Evolutionary conservation across 1,140 invertebrate species (phyloP).

Genomic region (Diachasmimorpha longicaudata): DNA sequence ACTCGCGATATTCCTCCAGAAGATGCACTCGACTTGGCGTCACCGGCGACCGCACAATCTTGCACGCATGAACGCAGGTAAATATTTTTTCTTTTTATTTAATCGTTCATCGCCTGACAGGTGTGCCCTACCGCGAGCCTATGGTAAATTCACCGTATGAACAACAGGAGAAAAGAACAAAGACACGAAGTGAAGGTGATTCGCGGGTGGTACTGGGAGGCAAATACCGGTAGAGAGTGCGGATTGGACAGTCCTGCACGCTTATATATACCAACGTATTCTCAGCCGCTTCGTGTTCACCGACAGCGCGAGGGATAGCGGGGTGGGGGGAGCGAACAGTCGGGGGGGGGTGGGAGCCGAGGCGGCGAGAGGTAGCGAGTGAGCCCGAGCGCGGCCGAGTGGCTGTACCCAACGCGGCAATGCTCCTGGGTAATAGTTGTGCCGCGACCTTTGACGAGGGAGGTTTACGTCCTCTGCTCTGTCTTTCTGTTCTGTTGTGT

Average conservation of each 20-base stretch:
- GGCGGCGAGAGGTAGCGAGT: conserved; percentile 36
- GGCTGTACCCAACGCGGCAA: conserved; percentile 45
- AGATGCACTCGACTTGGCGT: neutral
- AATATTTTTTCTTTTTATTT: neutral
- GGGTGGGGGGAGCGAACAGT: conserved; percentile 31
- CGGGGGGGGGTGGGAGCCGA: conserved; percentile 1
- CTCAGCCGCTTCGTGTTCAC: conserved; percentile 17
- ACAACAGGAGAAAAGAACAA: neutral
- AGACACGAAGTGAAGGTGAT: conserved; percentile 30
- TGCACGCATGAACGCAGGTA: neutral
- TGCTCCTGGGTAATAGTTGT: conserved; percentile 51
- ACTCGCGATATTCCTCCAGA: neutral
- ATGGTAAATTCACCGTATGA: neutral
- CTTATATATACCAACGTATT: neutral
- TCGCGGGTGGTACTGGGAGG: conserved; percentile 35
- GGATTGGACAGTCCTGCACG: conserved; percentile 34
- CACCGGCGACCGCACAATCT: neutral
- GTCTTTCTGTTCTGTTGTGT: neutral
- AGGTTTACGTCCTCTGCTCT: conserved; percentile 32
- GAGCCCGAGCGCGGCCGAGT: conserved; percentile 32
- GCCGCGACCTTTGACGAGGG: conserved; percentile 54
- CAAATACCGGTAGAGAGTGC: conserved; percentile 21
- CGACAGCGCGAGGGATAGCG: neutral
- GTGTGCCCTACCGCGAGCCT: neutral
- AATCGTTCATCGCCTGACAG: neutral